Evolutionary conservation across 2,888 invertebrate genomes (phyloP), one percentile per base, ranked within the genome.

Genomic region (Poecilobothrus nobilitatus): DNA sequence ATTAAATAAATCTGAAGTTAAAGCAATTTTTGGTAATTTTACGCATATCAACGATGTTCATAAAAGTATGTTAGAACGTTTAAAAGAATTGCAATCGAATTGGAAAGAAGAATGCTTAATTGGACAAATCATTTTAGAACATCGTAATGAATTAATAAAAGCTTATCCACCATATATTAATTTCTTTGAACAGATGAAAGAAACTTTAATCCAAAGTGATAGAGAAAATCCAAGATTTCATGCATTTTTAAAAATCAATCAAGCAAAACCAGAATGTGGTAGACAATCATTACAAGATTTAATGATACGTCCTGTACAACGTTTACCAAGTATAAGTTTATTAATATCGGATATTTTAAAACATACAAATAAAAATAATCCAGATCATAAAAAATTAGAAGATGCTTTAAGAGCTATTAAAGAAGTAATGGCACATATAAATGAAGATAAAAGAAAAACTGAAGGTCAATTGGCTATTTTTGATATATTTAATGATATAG

Each of bases 161-260:
- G 94, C 95, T 1, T 99, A 99, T 84, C 97, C 97, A 71, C 95
- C 97, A 22, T 99, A 96, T 84, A 92, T 99, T 68, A 99, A 99
- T 84, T 97, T 94, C 84, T 97, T 97, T 82, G 97, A 98, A 82
- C 93, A 94, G 81, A 95, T 95, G 83, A 96, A 96, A 83, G 94
- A 95, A 78, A 92, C 93, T 85, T 87, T 99, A 78, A 86, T 88
- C 76, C 88, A 90, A 78, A 97, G 96, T 85, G 96, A 96, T 84
- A 88, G 88, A 79, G 91, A 89, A 78, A 95, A 96, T 83, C 95
- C 96, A 63, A 87, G 96, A 81, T 99, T 99, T 86, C 96, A 97
- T 85, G 97, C 97, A 78, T 98, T 98, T 84, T 87, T 98, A 73
- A 97, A 97, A 86, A 95, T 96, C 76, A 91, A 94, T 80, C 92